These are phyloP conservation scores for Epizoanthus stellaris DNA, from an alignment of 92 coral and sea anemone species.

Conservation along the genomic window DNA sequence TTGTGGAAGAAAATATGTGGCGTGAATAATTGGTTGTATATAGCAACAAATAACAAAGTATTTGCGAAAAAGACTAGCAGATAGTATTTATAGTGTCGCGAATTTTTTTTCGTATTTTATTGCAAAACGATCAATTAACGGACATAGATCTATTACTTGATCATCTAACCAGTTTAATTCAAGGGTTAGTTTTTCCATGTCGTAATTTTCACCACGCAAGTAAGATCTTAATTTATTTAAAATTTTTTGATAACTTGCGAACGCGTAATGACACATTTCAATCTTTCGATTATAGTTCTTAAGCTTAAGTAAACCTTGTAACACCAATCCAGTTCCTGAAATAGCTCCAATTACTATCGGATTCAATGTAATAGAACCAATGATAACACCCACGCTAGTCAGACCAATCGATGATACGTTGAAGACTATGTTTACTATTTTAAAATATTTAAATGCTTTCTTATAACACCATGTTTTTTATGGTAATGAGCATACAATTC, in stretches of 20 bases:
- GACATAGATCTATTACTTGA: conserved; percentile 16
- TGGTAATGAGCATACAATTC: neutral
- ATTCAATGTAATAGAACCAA: conserved; percentile 23
- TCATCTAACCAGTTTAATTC: neutral
- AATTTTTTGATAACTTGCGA: neutral
- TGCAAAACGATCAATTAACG: neutral
- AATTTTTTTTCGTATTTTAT: neutral
- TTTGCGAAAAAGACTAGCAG: too few relatives aligned
- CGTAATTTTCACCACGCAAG: neutral
- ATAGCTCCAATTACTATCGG: neutral
- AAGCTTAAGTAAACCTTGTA: conserved; percentile 10
- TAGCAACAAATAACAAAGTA: too few relatives aligned
- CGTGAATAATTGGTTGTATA: too few relatives aligned
- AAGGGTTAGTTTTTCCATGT: neutral
- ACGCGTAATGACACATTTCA: conserved; percentile 30
- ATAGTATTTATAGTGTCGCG: too few relatives aligned
- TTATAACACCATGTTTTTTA: conserved; percentile 34
- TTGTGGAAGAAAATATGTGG: too few relatives aligned
- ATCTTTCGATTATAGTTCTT: conserved; percentile 4
- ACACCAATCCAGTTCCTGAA: neutral
- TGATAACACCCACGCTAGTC: conserved; percentile 4
- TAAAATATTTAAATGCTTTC: conserved; percentile 15
- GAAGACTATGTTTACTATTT: neutral
- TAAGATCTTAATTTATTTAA: conserved; percentile 11
- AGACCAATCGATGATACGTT: neutral